Evolutionary conservation across 2,888 invertebrate species (phyloP), one percentile per base, ranked within the genome.

Genomic region (Choristoneura rosaceana): DNA sequence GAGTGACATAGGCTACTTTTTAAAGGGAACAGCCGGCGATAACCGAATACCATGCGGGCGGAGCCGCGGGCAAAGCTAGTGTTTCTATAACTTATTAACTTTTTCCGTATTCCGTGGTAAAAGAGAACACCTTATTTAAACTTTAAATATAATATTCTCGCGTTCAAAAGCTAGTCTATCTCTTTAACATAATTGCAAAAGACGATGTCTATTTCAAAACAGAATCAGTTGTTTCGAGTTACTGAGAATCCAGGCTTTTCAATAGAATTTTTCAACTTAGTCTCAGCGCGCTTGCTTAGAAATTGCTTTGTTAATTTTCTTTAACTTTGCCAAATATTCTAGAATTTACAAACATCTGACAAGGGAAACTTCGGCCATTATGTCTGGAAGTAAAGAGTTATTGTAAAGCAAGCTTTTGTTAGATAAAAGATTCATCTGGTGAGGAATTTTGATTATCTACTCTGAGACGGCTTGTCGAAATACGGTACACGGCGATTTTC

Each of bases 291-390:
- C 17, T 62, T 45, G 45, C 25, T 62, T 45, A 25, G 43, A 45
- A 45, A 62, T 62, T 25, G 43, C 45, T 62, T 62, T 62, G 62
- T 62, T 45, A 45, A 45, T 45, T 25, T 62, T 45, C 62, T 33
- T 45, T 14, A 43, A 43, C 43, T 62, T 38, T 7, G 10, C 17
- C 45, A 14, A 62, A 45, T 45, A 62, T 45, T 62, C 62, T 45
- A 33, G 14, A 25, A 45, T 45, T 45, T 33, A 17, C 43, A 43
- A 62, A 62, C 45, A 62, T 45, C 61, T 45, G 12, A 33, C 25
- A 25, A 62, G 60, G 8, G 62, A 62, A 62, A 62, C 25, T 62
- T 45, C n/a, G 10, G 25, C 62, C 45, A 33, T 62, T 62, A 45
- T 45, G 45, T 62, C 45, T 62, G 8, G 25, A 14, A 62, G 43